phyloP scores from a whole-genome alignment of 2,113 vertebrate species.

The Gallinago undulata region DNA sequence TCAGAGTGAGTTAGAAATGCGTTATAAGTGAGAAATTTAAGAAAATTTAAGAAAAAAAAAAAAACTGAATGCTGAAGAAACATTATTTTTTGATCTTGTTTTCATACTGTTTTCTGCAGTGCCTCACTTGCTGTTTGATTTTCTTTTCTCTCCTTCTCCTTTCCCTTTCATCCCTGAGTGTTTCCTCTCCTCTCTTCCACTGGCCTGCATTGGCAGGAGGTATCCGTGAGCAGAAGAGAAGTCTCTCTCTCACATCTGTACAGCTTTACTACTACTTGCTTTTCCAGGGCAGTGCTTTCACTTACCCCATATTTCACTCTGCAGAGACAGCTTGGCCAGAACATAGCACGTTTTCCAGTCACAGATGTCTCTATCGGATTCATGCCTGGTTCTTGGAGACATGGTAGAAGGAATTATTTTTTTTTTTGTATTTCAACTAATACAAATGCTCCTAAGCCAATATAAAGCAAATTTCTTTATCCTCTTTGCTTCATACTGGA shows the following conservation, averaged over 20 bases:
- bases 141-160: neutral
- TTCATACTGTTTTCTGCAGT: neutral
- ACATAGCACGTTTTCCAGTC: constrained; percentile 16
- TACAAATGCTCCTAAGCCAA: neutral
- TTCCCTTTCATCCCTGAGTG: neutral
- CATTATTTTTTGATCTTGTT: neutral
- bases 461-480: neutral
- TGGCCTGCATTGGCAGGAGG: neutral
- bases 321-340: constrained; percentile 12
- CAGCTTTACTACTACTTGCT: neutral
- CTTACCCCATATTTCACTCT: constrained; percentile 33
- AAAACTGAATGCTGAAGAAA: neutral
- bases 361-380: neutral
- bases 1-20: neutral
- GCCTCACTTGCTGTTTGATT: neutral
- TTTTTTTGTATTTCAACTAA: neutral
- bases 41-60: neutral
- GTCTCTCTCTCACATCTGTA: neutral
- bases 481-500: neutral
- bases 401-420: neutral
- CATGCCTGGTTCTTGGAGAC: neutral
- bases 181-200: neutral
- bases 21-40: neutral
- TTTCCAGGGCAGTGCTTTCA: constrained; percentile 11
- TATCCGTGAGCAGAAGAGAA: neutral